These are phyloP conservation scores for Hyalella azteca DNA, from an alignment of 2,888 invertebrate genomes.

Conservation along the genomic window DNA sequence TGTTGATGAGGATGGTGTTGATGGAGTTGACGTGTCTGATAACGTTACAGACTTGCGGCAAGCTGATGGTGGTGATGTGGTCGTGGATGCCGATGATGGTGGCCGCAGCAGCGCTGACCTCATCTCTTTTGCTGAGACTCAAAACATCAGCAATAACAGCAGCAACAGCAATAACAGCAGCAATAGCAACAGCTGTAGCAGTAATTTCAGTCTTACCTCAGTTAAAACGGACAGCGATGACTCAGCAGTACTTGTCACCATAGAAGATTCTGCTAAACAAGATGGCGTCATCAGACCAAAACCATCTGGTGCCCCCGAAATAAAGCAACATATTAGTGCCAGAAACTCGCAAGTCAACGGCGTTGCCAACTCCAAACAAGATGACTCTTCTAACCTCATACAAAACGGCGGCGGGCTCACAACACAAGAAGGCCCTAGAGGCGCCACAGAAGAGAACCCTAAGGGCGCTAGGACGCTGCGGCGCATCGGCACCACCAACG, in stretches of 20 bases:
- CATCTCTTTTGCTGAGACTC: conserved; percentile 28
- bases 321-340: no score
- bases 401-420: background rate
- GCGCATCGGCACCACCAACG: conserved; percentile 4
- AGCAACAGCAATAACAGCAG: background rate
- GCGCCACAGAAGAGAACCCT: no score
- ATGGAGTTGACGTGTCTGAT: background rate
- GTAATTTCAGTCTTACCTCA: conserved; percentile 15
- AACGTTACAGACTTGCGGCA: background rate
- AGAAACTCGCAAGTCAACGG: conserved; percentile 35
- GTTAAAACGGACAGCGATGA: conserved; percentile 8
- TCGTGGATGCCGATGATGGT: background rate
- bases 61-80: conserved; percentile 35
- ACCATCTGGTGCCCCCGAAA: background rate
- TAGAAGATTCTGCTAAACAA: conserved; percentile 47
- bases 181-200: conserved; percentile 22
- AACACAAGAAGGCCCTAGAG: no score
- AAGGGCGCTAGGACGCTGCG: background rate
- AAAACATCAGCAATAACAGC: background rate
- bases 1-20: no score
- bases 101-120: conserved; percentile 49
- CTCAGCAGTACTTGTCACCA: background rate
- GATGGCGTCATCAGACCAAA: conserved; percentile 27
- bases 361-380: background rate
- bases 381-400: background rate